These are phyloP conservation scores for Agapostemon virescens DNA, from an alignment of 2,888 invertebrate species.

Conservation along the genomic window DNA sequence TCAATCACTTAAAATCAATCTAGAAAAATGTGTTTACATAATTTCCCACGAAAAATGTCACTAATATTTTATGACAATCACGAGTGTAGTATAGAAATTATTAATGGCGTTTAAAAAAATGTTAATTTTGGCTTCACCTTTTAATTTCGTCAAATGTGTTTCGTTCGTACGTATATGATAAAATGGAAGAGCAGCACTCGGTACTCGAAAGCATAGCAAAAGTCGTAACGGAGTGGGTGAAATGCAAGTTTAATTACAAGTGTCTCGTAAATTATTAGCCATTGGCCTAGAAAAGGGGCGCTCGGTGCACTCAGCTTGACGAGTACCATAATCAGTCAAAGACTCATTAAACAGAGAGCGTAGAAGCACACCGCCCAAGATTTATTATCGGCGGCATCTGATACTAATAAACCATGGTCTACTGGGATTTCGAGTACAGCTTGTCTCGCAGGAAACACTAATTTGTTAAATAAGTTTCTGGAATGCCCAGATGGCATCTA, in stretches of 20 bases:
- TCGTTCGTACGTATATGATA: too few relatives aligned
- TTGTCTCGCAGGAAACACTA: conserved; percentile 23
- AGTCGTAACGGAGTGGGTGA: background rate
- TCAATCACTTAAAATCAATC: too few relatives aligned
- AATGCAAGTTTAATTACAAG: background rate
- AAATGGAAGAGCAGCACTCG: too few relatives aligned
- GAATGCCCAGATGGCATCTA: conserved; percentile 38
- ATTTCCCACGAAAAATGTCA: too few relatives aligned
- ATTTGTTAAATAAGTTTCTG: conserved; percentile 35
- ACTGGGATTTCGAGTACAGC: conserved; percentile 10
- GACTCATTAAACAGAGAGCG: background rate
- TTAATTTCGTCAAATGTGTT: too few relatives aligned
- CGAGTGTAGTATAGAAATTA: too few relatives aligned
- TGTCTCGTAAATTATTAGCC: background rate
- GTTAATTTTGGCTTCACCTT: too few relatives aligned
- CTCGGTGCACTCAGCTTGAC: background rate
- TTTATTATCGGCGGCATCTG: background rate
- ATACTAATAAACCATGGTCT: background rate
- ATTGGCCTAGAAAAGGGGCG: background rate
- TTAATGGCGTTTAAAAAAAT: too few relatives aligned
- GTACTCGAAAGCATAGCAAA: background rate
- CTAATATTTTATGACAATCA: too few relatives aligned
- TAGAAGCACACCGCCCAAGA: background rate
- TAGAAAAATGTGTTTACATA: too few relatives aligned
- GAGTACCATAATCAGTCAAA: background rate